Conservation (phyloP, 2,113 vertebrate species). For the Hippocampus barbouri region DNA sequence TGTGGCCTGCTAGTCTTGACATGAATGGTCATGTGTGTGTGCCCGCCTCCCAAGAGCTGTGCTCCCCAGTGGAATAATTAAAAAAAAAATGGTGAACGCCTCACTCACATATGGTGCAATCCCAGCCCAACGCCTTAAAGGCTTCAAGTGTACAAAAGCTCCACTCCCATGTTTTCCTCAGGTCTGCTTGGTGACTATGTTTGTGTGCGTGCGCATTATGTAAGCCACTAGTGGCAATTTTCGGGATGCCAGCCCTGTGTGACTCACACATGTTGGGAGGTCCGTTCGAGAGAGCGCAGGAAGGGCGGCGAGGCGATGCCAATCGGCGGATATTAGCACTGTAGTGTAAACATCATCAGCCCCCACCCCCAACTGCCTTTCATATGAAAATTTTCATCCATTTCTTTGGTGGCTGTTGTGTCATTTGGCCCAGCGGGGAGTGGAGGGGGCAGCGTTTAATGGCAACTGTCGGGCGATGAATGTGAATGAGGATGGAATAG, state of each 20-base stretch:
- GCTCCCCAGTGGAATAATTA: too few species aligned
- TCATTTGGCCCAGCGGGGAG: background rate
- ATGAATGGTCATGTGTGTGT: too few species aligned
- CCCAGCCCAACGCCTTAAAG: background rate
- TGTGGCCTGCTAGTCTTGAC: too few species aligned
- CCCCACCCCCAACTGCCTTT: too few species aligned
- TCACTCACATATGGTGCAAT: background rate
- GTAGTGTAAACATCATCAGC: background rate
- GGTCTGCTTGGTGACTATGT: background rate
- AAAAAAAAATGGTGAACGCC: too few species aligned
- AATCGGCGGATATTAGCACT: background rate
- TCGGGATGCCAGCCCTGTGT: background rate
- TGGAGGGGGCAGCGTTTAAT: background rate
- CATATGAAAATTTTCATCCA: too few species aligned
- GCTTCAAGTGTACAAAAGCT: background rate
- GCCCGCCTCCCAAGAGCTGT: too few species aligned
- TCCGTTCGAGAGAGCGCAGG: background rate
- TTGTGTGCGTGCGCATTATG: background rate
- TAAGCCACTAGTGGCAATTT: background rate
- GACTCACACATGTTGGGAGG: background rate
- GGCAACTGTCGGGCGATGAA: background rate
- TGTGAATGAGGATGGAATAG: background rate
- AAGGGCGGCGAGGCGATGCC: background rate
- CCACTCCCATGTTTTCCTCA: background rate
- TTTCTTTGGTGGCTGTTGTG: too few species aligned